Percentiles rank a stretch among this genome's conserved stretches.
Evolutionary conservation across 64 coral and sea anemone genomes (phyloP).

Genomic region (Stylophora pistillata): DNA sequence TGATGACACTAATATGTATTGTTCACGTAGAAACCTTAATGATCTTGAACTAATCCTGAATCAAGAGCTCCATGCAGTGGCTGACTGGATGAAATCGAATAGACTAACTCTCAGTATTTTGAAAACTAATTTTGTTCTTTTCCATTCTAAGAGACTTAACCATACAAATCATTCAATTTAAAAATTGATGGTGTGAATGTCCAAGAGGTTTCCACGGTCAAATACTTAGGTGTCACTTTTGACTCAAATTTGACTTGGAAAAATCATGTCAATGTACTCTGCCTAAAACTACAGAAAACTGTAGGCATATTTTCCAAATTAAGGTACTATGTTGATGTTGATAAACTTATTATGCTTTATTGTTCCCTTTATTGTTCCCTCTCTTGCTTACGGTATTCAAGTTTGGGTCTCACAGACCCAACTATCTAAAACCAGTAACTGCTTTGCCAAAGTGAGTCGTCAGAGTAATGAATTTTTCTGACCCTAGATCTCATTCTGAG

Average conservation of each 20-base stretch:
- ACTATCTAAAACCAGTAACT: slow-evolving; percentile 21
- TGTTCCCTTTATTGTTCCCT: slow-evolving; percentile 31
- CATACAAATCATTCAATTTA: not conserved
- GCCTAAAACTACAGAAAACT: slow-evolving; percentile 53
- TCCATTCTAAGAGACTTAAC: slow-evolving; percentile 9
- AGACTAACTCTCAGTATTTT: slow-evolving; percentile 2
- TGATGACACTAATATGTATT: slow-evolving; percentile 51
- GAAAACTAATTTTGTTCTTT: slow-evolving; percentile 46
- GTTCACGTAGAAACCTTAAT: not conserved
- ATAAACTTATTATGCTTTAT: slow-evolving; percentile 29
- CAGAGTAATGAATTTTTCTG: not conserved
- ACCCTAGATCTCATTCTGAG: not conserved
- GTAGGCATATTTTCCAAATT: slow-evolving; percentile 55
- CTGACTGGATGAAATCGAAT: slow-evolving; percentile 19
- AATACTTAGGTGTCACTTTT: slow-evolving; percentile 46
- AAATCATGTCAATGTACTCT: slow-evolving; percentile 36
- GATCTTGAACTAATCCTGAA: slow-evolving; percentile 15
- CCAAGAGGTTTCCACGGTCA: not conserved
- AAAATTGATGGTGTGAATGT: slow-evolving; percentile 35
- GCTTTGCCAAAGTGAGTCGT: slow-evolving; percentile 3
- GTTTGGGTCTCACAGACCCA: slow-evolving; percentile 41
- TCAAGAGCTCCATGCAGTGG: slow-evolving; percentile 23
- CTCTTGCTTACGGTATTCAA: slow-evolving; percentile 12
- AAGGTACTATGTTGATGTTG: slow-evolving; percentile 24
- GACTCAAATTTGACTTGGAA: slow-evolving; percentile 45